Percentiles rank a stretch among this genome's conserved stretches.
Evolutionary conservation across 2,113 vertebrate genomes (phyloP).

Genomic region (Gopherus evgoodei): DNA sequence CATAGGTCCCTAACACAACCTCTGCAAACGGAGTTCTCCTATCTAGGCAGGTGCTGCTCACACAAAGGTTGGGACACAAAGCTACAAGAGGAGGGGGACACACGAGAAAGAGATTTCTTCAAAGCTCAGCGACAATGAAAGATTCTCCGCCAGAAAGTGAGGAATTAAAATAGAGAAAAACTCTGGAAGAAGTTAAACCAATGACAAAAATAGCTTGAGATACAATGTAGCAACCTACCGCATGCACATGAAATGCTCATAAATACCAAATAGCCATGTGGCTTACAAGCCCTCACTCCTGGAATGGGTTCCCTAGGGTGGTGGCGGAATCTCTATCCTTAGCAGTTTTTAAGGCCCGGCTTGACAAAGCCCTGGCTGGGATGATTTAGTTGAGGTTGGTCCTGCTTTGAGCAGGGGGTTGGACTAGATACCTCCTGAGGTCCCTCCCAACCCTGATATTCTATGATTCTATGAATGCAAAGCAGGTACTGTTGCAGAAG

Average conservation of each 20-base stretch:
- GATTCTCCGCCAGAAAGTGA: background rate
- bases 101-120: background rate
- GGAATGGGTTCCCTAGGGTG: no score
- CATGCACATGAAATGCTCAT: background rate
- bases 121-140: background rate
- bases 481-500: background rate
- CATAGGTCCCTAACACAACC: background rate
- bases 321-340: no score
- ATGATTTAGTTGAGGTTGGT: no score
- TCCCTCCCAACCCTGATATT: no score
- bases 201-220: background rate
- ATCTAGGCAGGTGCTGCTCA: background rate
- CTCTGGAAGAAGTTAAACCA: background rate
- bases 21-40: background rate
- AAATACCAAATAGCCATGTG: background rate
- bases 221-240: background rate
- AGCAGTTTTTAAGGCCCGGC: no score
- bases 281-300: background rate
- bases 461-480: background rate
- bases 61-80: background rate
- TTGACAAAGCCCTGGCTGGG: no score
- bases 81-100: background rate
- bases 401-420: no score
- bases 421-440: no score
- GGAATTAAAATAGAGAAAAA: background rate